A percentile compares a stretch with the other conserved stretches of the same genome.
Conservation (phyloP, 2,888 invertebrate species). For the Cheilosia pagana region DNA sequence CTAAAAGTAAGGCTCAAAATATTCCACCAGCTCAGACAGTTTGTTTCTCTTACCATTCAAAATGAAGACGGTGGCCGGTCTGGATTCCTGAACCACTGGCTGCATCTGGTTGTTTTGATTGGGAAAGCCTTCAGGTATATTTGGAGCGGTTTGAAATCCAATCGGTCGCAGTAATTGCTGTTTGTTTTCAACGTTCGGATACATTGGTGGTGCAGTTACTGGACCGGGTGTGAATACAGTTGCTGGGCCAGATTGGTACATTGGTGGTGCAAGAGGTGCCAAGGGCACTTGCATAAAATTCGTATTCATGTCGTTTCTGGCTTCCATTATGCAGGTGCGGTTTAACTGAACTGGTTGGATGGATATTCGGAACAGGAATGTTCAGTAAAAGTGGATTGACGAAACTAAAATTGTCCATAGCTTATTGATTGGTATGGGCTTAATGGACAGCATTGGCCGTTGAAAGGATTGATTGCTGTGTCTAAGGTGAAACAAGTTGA, state of each 20-base stretch:
- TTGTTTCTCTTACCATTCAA: slow-evolving; percentile 24
- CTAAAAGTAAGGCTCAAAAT: not conserved
- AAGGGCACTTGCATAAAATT: slow-evolving; percentile 32
- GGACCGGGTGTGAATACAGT: not conserved
- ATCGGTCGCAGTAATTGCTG: slow-evolving; percentile 3
- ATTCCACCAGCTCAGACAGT: not conserved
- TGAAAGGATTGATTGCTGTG: too few relatives aligned
- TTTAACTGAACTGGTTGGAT: not conserved
- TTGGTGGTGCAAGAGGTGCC: slow-evolving; percentile 42
- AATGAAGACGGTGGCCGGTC: slow-evolving; percentile 33
- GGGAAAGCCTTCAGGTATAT: not conserved
- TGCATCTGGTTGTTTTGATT: not conserved
- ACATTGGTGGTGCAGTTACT: slow-evolving; percentile 43
- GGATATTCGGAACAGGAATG: slow-evolving; percentile 8
- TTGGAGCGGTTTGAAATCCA: slow-evolving; percentile 2
- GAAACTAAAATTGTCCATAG: not conserved
- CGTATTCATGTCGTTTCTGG: not conserved
- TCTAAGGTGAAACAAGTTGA: too few relatives aligned
- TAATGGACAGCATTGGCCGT: not conserved
- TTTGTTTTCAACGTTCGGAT: slow-evolving; percentile 16
- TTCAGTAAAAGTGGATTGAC: not conserved
- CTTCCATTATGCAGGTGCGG: not conserved
- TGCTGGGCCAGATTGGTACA: slow-evolving; percentile 34
- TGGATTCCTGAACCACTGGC: slow-evolving; percentile 11
- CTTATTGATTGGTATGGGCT: slow-evolving; percentile 11